A percentile compares a stretch with the other conserved stretches of the same genome.
Evolutionary conservation across 2,113 vertebrate genomes (phyloP).

Genomic region (Protomyctophum bolini): DNA sequence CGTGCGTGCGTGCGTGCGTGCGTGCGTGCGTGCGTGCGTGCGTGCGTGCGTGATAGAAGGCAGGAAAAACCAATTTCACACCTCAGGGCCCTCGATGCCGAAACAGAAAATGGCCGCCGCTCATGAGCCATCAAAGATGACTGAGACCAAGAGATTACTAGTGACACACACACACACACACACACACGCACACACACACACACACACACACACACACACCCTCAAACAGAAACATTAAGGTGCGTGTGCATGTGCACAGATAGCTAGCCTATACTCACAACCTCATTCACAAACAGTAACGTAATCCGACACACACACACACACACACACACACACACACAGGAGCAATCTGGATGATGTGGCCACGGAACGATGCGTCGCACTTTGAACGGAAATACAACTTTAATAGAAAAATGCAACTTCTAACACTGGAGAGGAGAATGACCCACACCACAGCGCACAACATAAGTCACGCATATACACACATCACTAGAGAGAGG

Average conservation of each 20-base stretch:
- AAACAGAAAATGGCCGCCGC: constrained; percentile 17
- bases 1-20: neutral
- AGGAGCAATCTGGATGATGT: neutral
- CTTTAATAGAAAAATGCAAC: constrained; percentile 9
- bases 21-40: constrained; percentile 1
- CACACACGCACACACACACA: neutral
- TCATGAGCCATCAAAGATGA: constrained; percentile 19
- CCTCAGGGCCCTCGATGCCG: constrained; percentile 11
- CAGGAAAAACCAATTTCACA: constrained; percentile 24
- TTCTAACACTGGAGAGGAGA: neutral
- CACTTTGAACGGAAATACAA: constrained; percentile 3
- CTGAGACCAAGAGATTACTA: constrained; percentile 15
- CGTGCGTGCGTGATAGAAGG: neutral
- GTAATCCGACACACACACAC: neutral
- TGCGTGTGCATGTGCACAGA: too few relatives aligned
- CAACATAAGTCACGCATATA: too few relatives aligned
- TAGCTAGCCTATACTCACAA: too few relatives aligned
- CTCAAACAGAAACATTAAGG: neutral
- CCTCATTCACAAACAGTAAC: too few relatives aligned
- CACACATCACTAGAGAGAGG: too few relatives aligned
- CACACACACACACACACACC: constrained; percentile 6
- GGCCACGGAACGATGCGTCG: neutral
- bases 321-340: neutral
- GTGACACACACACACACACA: neutral
- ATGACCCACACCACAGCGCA: too few relatives aligned